Conservation (phyloP, 2,888 invertebrate species). For the Callyntrura sp. region DNA sequence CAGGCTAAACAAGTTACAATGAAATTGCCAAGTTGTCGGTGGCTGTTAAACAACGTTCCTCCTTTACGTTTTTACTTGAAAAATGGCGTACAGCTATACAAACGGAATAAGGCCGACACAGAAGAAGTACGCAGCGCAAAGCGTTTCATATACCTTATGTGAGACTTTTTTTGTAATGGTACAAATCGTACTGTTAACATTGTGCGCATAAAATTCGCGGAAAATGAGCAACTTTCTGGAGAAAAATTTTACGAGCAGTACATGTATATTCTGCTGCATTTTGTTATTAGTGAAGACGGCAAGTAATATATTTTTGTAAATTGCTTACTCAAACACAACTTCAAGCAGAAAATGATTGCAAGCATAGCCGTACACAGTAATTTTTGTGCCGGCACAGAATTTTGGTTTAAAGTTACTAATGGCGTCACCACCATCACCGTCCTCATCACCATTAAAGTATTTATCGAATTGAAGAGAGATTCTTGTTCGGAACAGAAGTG, state of each 20-base stretch:
- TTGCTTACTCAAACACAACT: background rate
- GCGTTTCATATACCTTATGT: background rate
- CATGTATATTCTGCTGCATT: background rate
- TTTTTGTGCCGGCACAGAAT: background rate
- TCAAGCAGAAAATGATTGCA: background rate
- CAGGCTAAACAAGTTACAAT: conserved; percentile 70
- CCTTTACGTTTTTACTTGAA: background rate
- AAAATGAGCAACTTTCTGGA: conserved; percentile 54
- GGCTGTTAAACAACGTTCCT: background rate
- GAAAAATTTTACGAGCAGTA: conserved; percentile 44
- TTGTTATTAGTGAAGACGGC: background rate
- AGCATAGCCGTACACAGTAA: background rate
- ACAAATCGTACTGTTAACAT: conserved; percentile 40
- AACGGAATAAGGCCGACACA: too few species aligned
- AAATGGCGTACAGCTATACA: background rate
- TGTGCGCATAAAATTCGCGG: conserved; percentile 26
- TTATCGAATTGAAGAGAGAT: background rate
- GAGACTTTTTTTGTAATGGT: background rate
- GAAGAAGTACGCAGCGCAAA: background rate
- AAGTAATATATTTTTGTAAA: background rate
- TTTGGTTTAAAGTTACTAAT: background rate
- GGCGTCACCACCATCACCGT: background rate
- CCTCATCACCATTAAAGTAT: background rate
- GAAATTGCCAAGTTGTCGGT: conserved; percentile 65
- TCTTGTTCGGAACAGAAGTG: background rate